Evolutionary conservation across 1,140 invertebrate species (phyloP).

Genomic region (Drosophila chauvacae): DNA sequence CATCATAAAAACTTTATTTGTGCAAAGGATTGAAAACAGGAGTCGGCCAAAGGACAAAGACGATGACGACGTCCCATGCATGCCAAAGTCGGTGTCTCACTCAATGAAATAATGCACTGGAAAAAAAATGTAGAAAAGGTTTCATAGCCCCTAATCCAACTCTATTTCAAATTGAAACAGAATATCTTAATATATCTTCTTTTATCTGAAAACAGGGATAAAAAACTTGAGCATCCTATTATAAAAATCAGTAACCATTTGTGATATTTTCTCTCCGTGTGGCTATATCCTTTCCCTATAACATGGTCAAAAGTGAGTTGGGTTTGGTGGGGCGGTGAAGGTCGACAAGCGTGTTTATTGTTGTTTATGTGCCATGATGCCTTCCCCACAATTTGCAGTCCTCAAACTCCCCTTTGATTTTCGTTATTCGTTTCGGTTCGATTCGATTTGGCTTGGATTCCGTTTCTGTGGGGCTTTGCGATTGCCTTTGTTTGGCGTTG

Average conservation of each 20-base stretch:
- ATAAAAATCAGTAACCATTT: neutral
- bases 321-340: slow-evolving; percentile 12
- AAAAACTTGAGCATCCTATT: no score
- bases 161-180: no score
- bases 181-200: neutral
- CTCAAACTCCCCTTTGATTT: slow-evolving; percentile 69
- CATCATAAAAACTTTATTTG: slow-evolving; percentile 82
- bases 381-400: slow-evolving; percentile 52
- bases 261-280: slow-evolving; percentile 7
- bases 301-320: slow-evolving; percentile 58
- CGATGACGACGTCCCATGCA: slow-evolving; percentile 56
- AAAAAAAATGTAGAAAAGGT: neutral
- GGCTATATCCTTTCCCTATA: slow-evolving; percentile 44
- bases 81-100: slow-evolving; percentile 62
- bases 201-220: no score
- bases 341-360: slow-evolving; percentile 77
- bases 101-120: slow-evolving; percentile 10
- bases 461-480: slow-evolving; percentile 53
- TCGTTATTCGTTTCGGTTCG: slow-evolving; percentile 30
- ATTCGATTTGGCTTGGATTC: slow-evolving; percentile 34
- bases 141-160: neutral
- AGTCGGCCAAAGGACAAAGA: slow-evolving; percentile 49
- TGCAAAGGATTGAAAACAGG: slow-evolving; percentile 78
- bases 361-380: slow-evolving; percentile 70
- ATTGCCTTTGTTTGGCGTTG: slow-evolving; percentile 79